phyloP scores from a whole-genome alignment of 2,113 vertebrate species.

The Chamaea fasciata region DNA sequence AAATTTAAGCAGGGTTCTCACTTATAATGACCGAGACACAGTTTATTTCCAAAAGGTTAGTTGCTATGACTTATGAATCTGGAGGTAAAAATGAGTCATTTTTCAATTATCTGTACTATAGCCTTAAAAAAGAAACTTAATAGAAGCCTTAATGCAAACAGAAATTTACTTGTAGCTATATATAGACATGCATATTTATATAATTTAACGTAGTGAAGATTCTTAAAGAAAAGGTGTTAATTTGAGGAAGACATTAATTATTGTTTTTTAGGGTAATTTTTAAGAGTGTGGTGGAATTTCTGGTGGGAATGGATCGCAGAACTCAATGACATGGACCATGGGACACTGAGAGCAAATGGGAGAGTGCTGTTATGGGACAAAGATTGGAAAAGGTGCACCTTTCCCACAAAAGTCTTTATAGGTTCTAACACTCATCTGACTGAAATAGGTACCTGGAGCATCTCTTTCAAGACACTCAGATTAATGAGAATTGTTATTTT shows the following conservation, averaged over 20 bases:
- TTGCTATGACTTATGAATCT: not conserved
- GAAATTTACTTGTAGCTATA: not conserved
- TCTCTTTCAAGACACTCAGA: not conserved
- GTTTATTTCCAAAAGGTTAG: not conserved
- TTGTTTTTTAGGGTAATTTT: not conserved
- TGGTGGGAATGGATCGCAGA: not conserved
- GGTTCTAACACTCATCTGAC: not conserved
- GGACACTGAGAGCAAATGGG: not conserved
- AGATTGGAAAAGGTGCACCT: not conserved
- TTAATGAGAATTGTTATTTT: not conserved
- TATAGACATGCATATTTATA: not conserved
- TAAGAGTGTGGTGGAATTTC: not conserved
- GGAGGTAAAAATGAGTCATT: not conserved
- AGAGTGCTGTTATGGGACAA: not conserved
- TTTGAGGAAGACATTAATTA: not conserved
- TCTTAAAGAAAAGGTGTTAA: not conserved
- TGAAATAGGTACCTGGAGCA: not conserved
- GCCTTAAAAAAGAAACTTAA: not conserved
- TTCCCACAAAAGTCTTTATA: not conserved
- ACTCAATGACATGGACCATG: rapidly evolving
- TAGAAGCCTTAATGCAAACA: not conserved
- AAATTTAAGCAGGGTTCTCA: not conserved
- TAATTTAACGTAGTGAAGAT: not conserved
- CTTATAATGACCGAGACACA: not conserved
- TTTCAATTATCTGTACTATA: not conserved